A percentile compares a stretch with the other conserved stretches of the same genome.
Evolutionary conservation across 2,113 vertebrate genomes (phyloP).

Genomic region (Camelus dromedarius): DNA sequence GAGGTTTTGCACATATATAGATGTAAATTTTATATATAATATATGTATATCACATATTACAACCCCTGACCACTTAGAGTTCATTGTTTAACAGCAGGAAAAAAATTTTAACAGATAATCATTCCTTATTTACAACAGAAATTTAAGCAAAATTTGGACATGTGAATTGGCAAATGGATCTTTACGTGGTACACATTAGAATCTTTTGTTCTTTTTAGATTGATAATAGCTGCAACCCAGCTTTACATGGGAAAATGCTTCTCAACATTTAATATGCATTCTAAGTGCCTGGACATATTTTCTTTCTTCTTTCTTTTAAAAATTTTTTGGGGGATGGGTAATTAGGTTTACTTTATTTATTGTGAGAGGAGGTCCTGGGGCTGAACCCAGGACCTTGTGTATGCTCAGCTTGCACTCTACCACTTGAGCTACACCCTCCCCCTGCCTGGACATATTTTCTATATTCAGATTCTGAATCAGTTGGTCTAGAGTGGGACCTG

Average conservation of each 20-base stretch:
- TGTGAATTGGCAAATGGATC: not conserved
- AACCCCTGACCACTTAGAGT: not conserved
- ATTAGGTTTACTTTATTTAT: no score
- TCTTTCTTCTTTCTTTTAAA: not conserved
- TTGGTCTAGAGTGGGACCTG: not conserved
- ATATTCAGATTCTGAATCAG: not conserved
- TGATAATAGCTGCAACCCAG: not conserved
- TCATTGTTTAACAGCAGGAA: conserved; percentile 31
- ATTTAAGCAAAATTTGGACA: not conserved
- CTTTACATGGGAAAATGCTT: not conserved
- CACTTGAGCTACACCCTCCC: no score
- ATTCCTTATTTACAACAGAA: not conserved
- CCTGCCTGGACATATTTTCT: not conserved
- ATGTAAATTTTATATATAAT: not conserved
- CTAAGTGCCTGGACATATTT: not conserved
- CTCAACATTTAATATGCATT: not conserved
- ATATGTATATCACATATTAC: not conserved
- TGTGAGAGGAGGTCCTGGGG: no score
- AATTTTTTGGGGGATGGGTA: no score
- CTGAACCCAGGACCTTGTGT: no score
- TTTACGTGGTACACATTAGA: not conserved
- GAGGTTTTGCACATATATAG: not conserved
- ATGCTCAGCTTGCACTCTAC: no score
- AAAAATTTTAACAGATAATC: not conserved
- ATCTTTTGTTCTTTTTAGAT: not conserved